Evolutionary conservation across 1,140 invertebrate species (phyloP).

Genomic region (Magallana ariakensis): DNA sequence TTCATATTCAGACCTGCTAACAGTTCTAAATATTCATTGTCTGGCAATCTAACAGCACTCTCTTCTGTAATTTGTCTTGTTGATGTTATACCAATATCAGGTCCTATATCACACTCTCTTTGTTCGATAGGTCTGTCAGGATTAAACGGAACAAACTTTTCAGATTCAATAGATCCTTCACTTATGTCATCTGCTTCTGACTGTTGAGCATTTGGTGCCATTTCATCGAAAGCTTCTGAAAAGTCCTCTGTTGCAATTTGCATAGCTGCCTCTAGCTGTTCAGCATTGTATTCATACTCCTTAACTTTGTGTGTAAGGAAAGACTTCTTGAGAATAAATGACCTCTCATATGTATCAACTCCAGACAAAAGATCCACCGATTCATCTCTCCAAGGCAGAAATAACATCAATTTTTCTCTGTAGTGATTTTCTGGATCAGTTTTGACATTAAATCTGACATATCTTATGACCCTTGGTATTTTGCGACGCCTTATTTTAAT

Average conservation of each 20-base stretch:
- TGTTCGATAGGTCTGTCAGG: conserved; percentile 40
- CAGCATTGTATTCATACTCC: conserved; percentile 37
- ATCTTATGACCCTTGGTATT: background rate
- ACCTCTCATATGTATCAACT: no score
- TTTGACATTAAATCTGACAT: background rate
- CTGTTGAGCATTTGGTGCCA: conserved; percentile 31
- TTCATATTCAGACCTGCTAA: conserved; percentile 35
- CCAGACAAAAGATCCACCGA: no score
- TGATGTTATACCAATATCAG: conserved; percentile 40
- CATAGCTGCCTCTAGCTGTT: background rate
- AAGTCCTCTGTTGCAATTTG: background rate
- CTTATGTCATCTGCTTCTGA: background rate
- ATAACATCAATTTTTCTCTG: no score
- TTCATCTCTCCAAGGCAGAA: no score
- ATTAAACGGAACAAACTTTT: conserved; percentile 31
- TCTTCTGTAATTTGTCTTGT: background rate
- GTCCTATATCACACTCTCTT: conserved; percentile 43
- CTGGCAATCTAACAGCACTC: background rate
- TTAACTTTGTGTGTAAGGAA: background rate
- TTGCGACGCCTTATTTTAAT: conserved; percentile 40
- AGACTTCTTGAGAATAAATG: background rate
- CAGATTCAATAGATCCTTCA: conserved; percentile 14
- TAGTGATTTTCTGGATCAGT: no score
- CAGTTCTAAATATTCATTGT: conserved; percentile 39
- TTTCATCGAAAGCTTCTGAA: background rate